A percentile compares a stretch with the other conserved stretches of the same genome.
Evolutionary conservation across 2,888 invertebrate genomes (phyloP).

Genomic region (Papilio elwesi): DNA sequence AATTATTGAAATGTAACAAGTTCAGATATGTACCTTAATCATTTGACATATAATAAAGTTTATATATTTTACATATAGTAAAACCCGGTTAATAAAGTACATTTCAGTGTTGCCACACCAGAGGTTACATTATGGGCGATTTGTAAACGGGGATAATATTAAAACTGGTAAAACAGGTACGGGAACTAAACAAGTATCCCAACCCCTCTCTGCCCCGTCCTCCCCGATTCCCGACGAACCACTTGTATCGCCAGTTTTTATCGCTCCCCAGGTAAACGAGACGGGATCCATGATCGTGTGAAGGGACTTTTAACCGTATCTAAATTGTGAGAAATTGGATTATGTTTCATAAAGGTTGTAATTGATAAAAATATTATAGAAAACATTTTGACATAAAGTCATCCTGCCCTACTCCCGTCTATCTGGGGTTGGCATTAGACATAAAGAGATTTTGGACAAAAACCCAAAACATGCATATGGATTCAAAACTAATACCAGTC

Average conservation of each 20-base stretch:
- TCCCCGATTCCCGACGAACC: constrained; percentile 2
- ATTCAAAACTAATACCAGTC: not conserved
- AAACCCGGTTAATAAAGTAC: too few species aligned
- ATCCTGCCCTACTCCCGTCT: too few species aligned
- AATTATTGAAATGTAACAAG: too few species aligned
- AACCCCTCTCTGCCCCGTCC: not conserved
- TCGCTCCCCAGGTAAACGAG: constrained; percentile 26
- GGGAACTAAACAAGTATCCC: constrained; percentile 23
- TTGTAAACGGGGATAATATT: constrained; percentile 2
- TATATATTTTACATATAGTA: too few species aligned
- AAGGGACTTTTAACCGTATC: not conserved
- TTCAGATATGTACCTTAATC: too few species aligned
- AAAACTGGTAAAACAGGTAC: constrained; percentile 26
- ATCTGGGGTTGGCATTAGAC: too few species aligned
- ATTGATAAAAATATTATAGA: too few species aligned
- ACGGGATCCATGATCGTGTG: not conserved
- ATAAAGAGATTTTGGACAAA: too few species aligned
- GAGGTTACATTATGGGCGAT: constrained; percentile 8
- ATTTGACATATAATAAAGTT: too few species aligned
- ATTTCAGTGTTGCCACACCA: not conserved
- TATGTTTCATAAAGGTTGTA: not conserved
- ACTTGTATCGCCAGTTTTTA: constrained; percentile 28
- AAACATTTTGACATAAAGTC: too few species aligned
- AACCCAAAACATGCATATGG: too few species aligned
- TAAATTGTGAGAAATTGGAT: not conserved